phyloP scores from a whole-genome alignment of 2,797 vertebrate genomes.

The Gouania willdenowi region DNA sequence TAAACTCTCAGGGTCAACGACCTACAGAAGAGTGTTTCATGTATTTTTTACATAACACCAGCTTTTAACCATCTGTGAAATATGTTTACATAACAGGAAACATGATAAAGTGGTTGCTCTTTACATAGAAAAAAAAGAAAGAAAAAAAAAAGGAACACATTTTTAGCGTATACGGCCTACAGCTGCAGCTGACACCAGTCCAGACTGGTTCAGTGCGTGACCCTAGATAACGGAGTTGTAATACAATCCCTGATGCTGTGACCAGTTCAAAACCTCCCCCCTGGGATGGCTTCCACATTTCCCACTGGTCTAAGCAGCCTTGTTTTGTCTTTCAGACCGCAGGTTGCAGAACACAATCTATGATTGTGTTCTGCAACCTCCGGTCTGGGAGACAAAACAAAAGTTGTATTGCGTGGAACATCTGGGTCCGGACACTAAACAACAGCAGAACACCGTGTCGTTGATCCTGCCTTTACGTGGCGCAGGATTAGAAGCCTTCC shows the following conservation, averaged over 20 bases:
- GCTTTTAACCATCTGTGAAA: too few relatives aligned
- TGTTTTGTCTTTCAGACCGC: too few relatives aligned
- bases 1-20: too few relatives aligned
- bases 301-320: too few relatives aligned
- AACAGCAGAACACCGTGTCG: neutral
- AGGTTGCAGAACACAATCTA: too few relatives aligned
- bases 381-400: neutral
- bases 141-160: neutral
- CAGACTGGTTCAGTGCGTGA: slow-evolving; percentile 12
- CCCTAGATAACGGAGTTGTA: slow-evolving; percentile 17
- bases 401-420: neutral
- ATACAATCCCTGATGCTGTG: slow-evolving; percentile 38
- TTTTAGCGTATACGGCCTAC: neutral
- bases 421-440: slow-evolving; percentile 11
- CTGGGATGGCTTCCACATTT: neutral
- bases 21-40: too few relatives aligned
- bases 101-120: too few relatives aligned
- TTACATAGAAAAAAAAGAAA: neutral
- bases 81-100: too few relatives aligned
- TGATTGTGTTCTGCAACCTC: slow-evolving; percentile 3
- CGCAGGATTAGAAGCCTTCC: slow-evolving; percentile 28
- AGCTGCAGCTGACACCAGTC: slow-evolving; percentile 3
- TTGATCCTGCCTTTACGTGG: slow-evolving; percentile 29
- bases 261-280: neutral
- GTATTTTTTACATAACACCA: too few relatives aligned